Evolutionary conservation across 2,113 vertebrate species (phyloP).

Genomic region (Okapia johnstoni): DNA sequence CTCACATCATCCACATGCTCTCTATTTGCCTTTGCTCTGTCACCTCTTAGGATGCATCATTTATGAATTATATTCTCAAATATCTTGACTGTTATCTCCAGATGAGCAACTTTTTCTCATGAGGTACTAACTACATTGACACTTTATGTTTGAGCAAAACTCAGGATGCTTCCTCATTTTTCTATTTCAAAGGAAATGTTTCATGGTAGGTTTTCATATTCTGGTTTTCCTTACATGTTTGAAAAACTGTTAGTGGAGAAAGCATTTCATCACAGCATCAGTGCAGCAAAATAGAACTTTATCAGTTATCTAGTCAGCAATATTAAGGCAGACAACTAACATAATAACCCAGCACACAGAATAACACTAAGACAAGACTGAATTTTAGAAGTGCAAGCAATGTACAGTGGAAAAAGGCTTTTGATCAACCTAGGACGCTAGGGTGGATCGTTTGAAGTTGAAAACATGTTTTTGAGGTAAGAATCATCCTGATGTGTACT

Average conservation of each 20-base stretch:
- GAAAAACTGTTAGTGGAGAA: not conserved
- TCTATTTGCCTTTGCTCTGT: not conserved
- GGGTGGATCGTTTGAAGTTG: not conserved
- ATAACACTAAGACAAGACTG: not conserved
- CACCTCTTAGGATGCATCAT: not conserved
- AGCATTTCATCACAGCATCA: not conserved
- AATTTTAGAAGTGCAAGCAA: not conserved
- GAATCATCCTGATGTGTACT: not conserved
- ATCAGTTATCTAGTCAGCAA: not conserved
- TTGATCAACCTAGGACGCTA: not conserved
- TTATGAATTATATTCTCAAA: not conserved
- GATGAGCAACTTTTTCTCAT: not conserved
- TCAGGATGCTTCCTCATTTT: not conserved
- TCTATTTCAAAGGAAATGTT: not conserved
- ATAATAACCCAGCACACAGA: not conserved
- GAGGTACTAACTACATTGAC: not conserved
- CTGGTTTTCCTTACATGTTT: not conserved
- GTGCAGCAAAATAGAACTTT: not conserved
- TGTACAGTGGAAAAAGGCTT: not conserved
- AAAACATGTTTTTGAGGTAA: not conserved
- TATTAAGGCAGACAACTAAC: not conserved
- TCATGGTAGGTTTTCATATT: not conserved
- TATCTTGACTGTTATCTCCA: not conserved
- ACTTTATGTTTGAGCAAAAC: not conserved
- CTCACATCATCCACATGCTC: not conserved